A percentile compares a stretch with the other conserved stretches of the same genome.
These are phyloP conservation scores for Xyrichtys novacula DNA, from an alignment of 2,797 vertebrate genomes.

Conservation along the genomic window DNA sequence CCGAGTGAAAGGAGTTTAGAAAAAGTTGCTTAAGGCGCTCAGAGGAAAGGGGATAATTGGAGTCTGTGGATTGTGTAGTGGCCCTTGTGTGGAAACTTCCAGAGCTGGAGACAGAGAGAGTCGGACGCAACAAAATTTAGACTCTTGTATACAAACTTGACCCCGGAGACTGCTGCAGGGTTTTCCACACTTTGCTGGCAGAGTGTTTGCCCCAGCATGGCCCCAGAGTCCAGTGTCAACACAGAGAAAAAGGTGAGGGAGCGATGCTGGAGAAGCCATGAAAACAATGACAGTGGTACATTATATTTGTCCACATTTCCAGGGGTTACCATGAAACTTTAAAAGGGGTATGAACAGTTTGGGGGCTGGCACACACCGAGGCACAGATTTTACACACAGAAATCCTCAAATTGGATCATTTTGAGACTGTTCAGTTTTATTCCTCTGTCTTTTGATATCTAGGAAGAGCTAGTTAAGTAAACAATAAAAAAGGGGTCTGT, in stretches of 20 bases:
- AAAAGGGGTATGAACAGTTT: background rate
- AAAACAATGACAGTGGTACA: constrained; percentile 65
- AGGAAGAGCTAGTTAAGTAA: constrained; percentile 83
- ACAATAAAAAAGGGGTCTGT: constrained; percentile 74
- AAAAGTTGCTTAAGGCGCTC: constrained; percentile 99
- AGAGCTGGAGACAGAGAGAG: constrained; percentile 87
- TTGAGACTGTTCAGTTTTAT: constrained; percentile 62
- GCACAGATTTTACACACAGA: constrained; percentile 33
- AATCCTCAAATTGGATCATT: constrained; percentile 48
- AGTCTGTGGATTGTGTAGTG: constrained; percentile 92
- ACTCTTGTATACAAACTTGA: constrained; percentile 99
- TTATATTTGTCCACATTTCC: constrained; percentile 21
- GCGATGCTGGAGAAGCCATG: constrained; percentile 85
- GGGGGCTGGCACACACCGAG: background rate
- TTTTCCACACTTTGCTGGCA: constrained; percentile 88
- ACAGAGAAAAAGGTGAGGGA: constrained; percentile 87
- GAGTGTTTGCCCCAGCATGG: constrained; percentile 86
- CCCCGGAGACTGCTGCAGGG: constrained; percentile 89
- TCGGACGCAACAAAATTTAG: constrained; percentile 93
- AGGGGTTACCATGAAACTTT: constrained; percentile 16
- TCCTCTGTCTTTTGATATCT: constrained; percentile 65
- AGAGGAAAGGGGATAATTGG: constrained; percentile 98
- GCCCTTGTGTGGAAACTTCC: constrained; percentile 98
- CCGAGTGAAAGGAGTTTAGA: constrained; percentile 99
- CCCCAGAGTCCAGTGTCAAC: constrained; percentile 74